These are phyloP conservation scores for Diarsia mendica DNA, from an alignment of 2,888 invertebrate genomes.

Conservation along the genomic window DNA sequence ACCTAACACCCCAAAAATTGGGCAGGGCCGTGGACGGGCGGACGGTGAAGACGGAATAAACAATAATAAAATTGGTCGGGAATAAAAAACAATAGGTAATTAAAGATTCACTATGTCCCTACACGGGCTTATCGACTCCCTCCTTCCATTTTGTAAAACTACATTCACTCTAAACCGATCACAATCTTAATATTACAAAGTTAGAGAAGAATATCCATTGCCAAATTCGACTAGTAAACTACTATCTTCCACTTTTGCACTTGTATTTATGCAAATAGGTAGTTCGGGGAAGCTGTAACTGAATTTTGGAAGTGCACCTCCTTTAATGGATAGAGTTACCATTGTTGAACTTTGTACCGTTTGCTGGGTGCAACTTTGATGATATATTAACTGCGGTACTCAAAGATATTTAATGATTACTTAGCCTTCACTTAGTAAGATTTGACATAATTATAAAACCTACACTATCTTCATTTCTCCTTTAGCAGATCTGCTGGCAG, in stretches of 20 bases:
- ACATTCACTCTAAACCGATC: neutral
- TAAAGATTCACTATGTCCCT: neutral
- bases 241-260: constrained; percentile 16
- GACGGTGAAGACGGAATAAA: neutral
- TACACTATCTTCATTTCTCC: too few species aligned
- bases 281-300: constrained; percentile 14
- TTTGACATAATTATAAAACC: too few species aligned
- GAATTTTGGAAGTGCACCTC: constrained; percentile 19
- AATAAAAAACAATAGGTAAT: too few species aligned
- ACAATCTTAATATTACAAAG: neutral
- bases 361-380: neutral
- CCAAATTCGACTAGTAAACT: constrained; percentile 20
- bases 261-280: constrained; percentile 36
- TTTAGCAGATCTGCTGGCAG: too few species aligned
- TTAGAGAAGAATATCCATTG: neutral
- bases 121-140: neutral
- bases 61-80: neutral
- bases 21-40: neutral
- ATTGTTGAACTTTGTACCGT: constrained; percentile 19
- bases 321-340: constrained; percentile 13
- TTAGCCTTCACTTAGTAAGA: too few species aligned
- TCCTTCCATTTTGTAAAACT: neutral
- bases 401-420: too few species aligned
- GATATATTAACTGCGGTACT: neutral
- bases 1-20: neutral